Evolutionary conservation across 1,140 invertebrate genomes (phyloP).

Genomic region (Artemia franciscana): DNA sequence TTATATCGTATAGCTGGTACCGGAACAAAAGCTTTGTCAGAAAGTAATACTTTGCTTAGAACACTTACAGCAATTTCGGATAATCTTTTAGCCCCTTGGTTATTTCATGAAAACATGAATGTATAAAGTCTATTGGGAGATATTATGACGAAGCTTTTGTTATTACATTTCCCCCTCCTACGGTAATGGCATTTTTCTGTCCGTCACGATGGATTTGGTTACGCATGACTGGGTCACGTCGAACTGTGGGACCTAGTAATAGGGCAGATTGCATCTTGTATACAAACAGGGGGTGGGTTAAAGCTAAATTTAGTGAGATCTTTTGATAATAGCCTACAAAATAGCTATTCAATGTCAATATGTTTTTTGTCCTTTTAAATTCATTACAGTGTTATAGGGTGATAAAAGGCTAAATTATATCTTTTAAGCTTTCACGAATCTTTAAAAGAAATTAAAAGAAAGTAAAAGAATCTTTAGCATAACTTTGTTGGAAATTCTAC

Average conservation of each 20-base stretch:
- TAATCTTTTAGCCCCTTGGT: neutral
- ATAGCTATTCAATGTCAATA: too few relatives aligned
- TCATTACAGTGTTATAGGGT: too few relatives aligned
- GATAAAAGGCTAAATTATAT: too few relatives aligned
- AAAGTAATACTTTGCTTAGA: too few relatives aligned
- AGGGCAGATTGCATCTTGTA: neutral
- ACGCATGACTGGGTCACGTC: neutral
- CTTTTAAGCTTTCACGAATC: too few relatives aligned
- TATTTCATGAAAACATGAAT: neutral
- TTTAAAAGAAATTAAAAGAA: too few relatives aligned
- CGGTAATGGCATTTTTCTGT: neutral
- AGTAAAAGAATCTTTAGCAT: too few relatives aligned
- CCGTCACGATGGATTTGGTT: neutral
- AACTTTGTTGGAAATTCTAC: too few relatives aligned
- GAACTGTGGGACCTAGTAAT: neutral
- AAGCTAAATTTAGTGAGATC: neutral
- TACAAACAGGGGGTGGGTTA: neutral
- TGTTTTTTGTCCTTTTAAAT: too few relatives aligned
- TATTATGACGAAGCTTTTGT: neutral
- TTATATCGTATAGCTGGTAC: too few relatives aligned
- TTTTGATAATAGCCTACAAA: neutral
- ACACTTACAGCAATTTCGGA: too few relatives aligned
- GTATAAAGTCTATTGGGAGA: neutral
- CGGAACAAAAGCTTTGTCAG: too few relatives aligned
- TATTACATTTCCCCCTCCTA: neutral